Conservation (phyloP, 2,888 invertebrate genomes). For the Mesorhabditis spiculigera region DNA sequence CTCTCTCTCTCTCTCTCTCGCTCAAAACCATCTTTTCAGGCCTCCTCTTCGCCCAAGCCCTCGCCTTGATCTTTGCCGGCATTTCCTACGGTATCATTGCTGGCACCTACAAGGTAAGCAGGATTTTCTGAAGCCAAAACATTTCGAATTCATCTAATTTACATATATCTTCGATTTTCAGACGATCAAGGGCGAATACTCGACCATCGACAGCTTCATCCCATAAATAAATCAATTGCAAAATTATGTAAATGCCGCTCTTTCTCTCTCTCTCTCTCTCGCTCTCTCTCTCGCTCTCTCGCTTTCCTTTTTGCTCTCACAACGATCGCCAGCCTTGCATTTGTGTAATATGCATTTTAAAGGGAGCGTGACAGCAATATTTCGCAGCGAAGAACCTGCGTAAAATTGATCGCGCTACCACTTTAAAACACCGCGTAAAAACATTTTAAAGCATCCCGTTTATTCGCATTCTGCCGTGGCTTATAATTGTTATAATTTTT, state of each 20-base stretch:
- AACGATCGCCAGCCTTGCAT: no score
- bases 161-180: no score
- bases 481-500: no score
- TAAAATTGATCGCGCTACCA: not conserved
- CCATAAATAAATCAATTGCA: not conserved
- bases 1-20: no score
- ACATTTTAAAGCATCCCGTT: not conserved
- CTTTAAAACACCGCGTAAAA: not conserved
- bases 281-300: no score
- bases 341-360: no score
- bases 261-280: no score
- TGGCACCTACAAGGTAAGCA: not conserved
- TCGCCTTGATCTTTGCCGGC: not conserved
- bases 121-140: not conserved
- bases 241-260: no score
- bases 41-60: not conserved
- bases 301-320: no score
- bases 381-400: no score
- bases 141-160: no score
- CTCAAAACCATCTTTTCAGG: not conserved
- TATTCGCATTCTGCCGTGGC: not conserved
- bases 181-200: constrained; percentile 1
- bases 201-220: constrained; percentile 2
- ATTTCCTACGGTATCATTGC: not conserved
- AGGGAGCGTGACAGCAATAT: no score